Base-by-base conservation (phyloP, 2,888 invertebrate species). In the Phyto melanocephala region DNA sequence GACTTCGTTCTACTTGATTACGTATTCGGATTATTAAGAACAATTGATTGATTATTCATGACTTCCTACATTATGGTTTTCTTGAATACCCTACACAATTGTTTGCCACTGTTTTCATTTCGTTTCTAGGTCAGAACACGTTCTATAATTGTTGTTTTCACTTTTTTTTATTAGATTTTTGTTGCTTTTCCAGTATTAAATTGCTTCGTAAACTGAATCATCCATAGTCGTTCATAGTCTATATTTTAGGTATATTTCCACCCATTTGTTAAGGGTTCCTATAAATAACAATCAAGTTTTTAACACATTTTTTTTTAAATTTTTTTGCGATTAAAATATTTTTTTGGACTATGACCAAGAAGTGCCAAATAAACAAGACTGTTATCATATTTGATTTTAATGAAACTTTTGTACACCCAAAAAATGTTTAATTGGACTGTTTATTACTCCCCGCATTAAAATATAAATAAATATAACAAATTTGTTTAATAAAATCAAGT, bases 281-380 rank as follows among this genome's bases (percentile, higher is more conserved):
- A 35, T 28, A 35, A 8, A 56, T 56, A 35, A 33, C 15, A 28
- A 56, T 47, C 17, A 17, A 20, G 20, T 47, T 20, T 7, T 20
- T 20, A 47, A 47, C 20, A n/a, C n/a, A n/a, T n/a, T n/a, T n/a
- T n/a, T n/a, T n/a, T n/a, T n/a, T n/a, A n/a, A n/a, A 10, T 47
- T 11, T 20, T 22, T 22, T 8, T 22, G 8, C 8, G 45, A 45
- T 45, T 17, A 17, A 2, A 45, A 45, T 45, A 28, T 33, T 50
- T 20, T n/a, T 15, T 52, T 72, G 52, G 47, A 63, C 72, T 63
- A 10, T 72, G 72, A 60, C 13, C 72, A 17, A 54, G 28, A 40
- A 37, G 65, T 67, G 20, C 15, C 35, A 50, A 42, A 67, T 35
- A 35, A 65, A 50, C n/a, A 17, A 33, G 1, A 33, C 0, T 40